phyloP scores from a whole-genome alignment of 2,113 vertebrate genomes.

The Xyrauchen texanus region DNA sequence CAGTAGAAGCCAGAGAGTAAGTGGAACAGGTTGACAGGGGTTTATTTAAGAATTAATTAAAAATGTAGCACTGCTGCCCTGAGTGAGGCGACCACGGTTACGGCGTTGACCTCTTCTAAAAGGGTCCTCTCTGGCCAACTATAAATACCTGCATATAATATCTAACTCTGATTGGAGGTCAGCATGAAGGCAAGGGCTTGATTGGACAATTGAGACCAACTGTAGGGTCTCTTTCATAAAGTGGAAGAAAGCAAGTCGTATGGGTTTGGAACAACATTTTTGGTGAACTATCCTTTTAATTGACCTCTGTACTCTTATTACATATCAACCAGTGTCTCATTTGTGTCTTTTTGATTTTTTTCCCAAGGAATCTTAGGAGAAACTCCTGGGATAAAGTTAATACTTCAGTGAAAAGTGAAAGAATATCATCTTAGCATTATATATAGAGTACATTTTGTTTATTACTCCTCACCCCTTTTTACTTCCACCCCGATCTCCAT shows the following conservation, averaged over 20 bases:
- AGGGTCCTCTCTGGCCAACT: slow-evolving; percentile 18
- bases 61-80: slow-evolving; percentile 27
- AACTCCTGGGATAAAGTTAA: too few species aligned
- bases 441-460: too few species aligned
- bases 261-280: too few species aligned
- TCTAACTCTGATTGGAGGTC: slow-evolving; percentile 31
- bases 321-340: too few species aligned
- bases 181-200: slow-evolving; percentile 8
- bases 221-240: not conserved
- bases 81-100: slow-evolving; percentile 14
- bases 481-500: slow-evolving; percentile 1
- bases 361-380: too few species aligned
- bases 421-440: too few species aligned
- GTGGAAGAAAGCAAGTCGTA: too few species aligned
- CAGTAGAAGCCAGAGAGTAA: slow-evolving; percentile 33
- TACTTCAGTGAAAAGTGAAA: too few species aligned
- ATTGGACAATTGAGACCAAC: not conserved
- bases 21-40: slow-evolving; percentile 29
- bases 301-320: too few species aligned
- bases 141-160: slow-evolving; percentile 30
- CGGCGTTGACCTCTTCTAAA: slow-evolving; percentile 34
- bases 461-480: not conserved
- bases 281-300: too few species aligned
- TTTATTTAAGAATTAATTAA: slow-evolving; percentile 39
- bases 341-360: too few species aligned